Base-by-base conservation (phyloP, 1,140 invertebrate species). In the Zaprionus ghesquierei region DNA sequence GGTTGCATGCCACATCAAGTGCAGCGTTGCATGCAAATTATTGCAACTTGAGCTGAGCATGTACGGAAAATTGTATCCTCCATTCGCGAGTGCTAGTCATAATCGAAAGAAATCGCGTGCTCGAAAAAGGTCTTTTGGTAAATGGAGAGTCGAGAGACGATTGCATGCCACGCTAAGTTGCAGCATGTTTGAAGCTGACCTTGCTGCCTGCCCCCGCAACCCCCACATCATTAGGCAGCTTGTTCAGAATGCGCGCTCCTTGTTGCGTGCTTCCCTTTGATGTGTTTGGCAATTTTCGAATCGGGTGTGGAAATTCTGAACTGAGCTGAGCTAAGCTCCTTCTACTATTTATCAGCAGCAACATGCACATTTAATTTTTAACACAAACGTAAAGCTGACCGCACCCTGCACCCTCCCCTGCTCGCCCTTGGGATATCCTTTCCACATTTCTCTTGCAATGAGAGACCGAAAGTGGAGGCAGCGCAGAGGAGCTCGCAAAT, bases 21-120 rank as follows among this genome's bases (percentile, higher is more conserved):
- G 53, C 38, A 55, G 50, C 44, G 64, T 86, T 69, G 82, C 82
- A 86, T 87, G 84, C 82, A 87, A 87, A 87, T 89, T 87, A 87
- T 87, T 87, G 79, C 75, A 60, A 46, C 41, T 46, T 20, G 41
- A 82, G 68, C 63, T 82, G 71, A 79, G 79, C 82, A 87, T 82
- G 81, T 80, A 63, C 70, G 63, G 69, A 81, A 81, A 82, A 76
- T 64, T 65, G 69, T 73, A 85, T 53, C 49, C 69, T 59, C 33
- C 54, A 54, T 63, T 29, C 35, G 31, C 66, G 79, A 72, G 63
- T 79, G 69, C 82, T 73, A 79, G 60, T 87, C 76, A 87, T 87
- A 87, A 87, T 82, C 84, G 82, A 55, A 59, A 61, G 41, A 41
- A 38, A 65, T 84, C 81, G 82, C 82, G 82, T 87, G 82, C 70